Evolutionary conservation across 2,113 vertebrate genomes (phyloP), one percentile per base, ranked within the genome.

Genomic region (Camelus bactrianus): DNA sequence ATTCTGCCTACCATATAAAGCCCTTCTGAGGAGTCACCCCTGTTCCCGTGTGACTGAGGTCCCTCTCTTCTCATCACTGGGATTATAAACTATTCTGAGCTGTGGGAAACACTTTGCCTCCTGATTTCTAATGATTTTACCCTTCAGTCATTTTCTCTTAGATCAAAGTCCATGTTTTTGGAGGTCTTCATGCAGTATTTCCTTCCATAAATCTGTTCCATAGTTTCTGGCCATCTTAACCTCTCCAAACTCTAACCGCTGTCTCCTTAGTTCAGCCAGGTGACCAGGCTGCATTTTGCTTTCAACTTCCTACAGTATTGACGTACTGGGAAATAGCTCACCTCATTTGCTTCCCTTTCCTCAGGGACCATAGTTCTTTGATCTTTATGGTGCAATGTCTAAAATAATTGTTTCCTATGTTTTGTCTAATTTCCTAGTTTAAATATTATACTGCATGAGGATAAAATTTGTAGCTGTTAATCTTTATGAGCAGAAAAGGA

Each of bases 191-290:
- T 48, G 15, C 1, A 35, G 30, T 24, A 14, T 52, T 20, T 84
- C 14, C 2, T 1, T 54, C 3, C 5, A 54, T 19, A 17, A 32
- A 0, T 60, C 20, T 50, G 19, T 8, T 20, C 6, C 9, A 13
- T 75, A 6, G 52, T 3, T 84, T 79, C 42, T 15, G 65, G 30
- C 11, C 48, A 67, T 54, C 30, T 20, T n/a, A 26, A 88, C 20
- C 2, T n/a, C 38, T 30, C 48, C 22, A 56, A 70, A 77, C 86
- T 70, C 46, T 58, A 64, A 38, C 22, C 3, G n/a, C 8, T 32
- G 3, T 38, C 48, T 62, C 30, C 32, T 24, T 54, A 32, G 77
- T 4, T 35, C 70, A 79, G 2, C 50, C 28, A 48, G 76, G 89
- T 30, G 3, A 13, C 2, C 42, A 12, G 5, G 22, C 60, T 65